Conservation (phyloP, 2,113 vertebrate species). For the Piaya cayana region DNA sequence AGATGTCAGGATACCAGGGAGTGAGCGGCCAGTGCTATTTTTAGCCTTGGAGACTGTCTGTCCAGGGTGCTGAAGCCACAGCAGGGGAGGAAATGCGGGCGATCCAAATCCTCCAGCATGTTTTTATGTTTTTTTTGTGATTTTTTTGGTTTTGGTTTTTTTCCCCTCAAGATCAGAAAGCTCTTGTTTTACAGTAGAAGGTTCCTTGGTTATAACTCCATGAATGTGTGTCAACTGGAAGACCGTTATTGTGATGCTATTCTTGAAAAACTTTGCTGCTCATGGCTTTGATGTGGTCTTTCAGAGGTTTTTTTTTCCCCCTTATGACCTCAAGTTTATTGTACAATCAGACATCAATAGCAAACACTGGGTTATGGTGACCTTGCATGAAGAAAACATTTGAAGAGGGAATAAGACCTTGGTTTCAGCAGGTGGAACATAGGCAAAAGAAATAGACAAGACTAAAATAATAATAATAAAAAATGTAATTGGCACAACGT, state of each 20-base stretch:
- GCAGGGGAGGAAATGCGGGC: rapidly evolving
- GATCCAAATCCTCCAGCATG: background rate
- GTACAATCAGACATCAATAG: background rate
- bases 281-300: background rate
- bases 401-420: background rate
- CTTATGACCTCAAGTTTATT: background rate
- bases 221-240: background rate
- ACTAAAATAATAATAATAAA: background rate
- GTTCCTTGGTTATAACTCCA: background rate
- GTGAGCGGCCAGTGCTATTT: rapidly evolving
- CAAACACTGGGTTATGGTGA: background rate
- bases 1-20: rapidly evolving
- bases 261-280: background rate
- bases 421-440: background rate
- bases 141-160: too few species aligned
- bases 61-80: background rate
- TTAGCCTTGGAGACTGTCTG: background rate
- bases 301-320: background rate
- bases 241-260: background rate
- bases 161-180: background rate
- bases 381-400: background rate
- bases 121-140: too few species aligned
- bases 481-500: background rate
- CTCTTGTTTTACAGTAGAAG: rapidly evolving
- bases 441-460: background rate